Conservation (phyloP, 2,797 vertebrate genomes). For the Mastacembelus armatus region DNA sequence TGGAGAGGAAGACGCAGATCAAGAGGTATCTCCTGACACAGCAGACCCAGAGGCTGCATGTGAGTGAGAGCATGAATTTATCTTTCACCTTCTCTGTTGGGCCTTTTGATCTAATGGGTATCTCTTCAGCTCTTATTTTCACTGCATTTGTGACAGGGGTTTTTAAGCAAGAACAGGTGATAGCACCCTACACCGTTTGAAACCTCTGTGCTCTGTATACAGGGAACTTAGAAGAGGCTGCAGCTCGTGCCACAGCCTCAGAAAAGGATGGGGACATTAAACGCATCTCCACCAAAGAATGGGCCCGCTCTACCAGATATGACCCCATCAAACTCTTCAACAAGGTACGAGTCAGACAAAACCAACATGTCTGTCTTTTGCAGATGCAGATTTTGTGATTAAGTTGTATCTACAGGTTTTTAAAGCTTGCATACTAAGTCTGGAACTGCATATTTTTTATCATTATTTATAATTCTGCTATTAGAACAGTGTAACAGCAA, state of each 20-base stretch:
- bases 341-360: conserved; percentile 84
- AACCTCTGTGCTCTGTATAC: conserved; percentile 4
- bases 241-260: conserved; percentile 90
- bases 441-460: no score
- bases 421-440: no score
- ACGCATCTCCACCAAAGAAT: conserved; percentile 95
- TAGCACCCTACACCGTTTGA: background rate
- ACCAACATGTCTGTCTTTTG: background rate
- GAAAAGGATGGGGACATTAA: conserved; percentile 96
- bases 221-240: conserved; percentile 95
- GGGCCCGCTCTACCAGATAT: conserved; percentile 95
- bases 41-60: conserved; percentile 97
- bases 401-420: no score
- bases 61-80: conserved; percentile 78
- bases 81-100: background rate
- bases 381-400: background rate
- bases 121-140: background rate
- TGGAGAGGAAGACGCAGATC: conserved; percentile 98
- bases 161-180: background rate
- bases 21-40: conserved; percentile 97
- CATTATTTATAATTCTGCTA: no score
- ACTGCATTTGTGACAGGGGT: background rate
- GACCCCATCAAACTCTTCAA: conserved; percentile 95
- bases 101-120: no score
- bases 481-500: background rate